Evolutionary conservation across 2,113 vertebrate genomes (phyloP).

Genomic region (Neotragus moschatus): DNA sequence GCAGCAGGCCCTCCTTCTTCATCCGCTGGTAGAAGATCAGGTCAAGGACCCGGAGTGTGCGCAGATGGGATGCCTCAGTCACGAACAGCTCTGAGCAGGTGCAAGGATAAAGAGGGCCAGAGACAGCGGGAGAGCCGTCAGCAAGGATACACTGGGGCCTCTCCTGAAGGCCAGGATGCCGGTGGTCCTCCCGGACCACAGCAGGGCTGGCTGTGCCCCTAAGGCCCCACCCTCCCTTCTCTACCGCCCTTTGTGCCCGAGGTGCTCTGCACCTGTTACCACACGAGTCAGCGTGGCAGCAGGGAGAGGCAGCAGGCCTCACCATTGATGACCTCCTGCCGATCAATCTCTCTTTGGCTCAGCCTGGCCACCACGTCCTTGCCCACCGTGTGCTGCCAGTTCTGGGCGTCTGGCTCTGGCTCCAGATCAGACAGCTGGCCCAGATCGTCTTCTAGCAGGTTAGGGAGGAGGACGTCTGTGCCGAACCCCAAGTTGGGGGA

Average conservation of each 20-base stretch:
- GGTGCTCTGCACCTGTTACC: neutral
- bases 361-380: slow-evolving; percentile 83
- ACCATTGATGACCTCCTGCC: slow-evolving; percentile 96
- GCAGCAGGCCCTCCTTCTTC: slow-evolving; percentile 85
- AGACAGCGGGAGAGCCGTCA: neutral
- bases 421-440: slow-evolving; percentile 81
- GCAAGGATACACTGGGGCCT: neutral
- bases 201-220: fast-evolving
- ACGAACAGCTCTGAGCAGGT: slow-evolving; percentile 87
- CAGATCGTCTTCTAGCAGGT: slow-evolving; percentile 88
- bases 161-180: neutral
- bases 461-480: slow-evolving; percentile 80
- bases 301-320: neutral
- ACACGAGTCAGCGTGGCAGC: fast-evolving
- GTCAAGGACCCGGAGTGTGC: slow-evolving; percentile 91
- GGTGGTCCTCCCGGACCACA: neutral
- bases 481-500: slow-evolving; percentile 83
- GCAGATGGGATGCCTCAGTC: slow-evolving; percentile 91
- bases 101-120: neutral
- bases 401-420: slow-evolving; percentile 82
- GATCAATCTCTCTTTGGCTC: slow-evolving; percentile 86
- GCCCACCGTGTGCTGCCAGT: slow-evolving; percentile 91
- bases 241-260: neutral
- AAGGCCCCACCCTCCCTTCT: neutral
- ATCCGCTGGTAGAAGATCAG: slow-evolving; percentile 92